Conservation (phyloP, 2,888 invertebrate species). For the Epirrita christyi region DNA sequence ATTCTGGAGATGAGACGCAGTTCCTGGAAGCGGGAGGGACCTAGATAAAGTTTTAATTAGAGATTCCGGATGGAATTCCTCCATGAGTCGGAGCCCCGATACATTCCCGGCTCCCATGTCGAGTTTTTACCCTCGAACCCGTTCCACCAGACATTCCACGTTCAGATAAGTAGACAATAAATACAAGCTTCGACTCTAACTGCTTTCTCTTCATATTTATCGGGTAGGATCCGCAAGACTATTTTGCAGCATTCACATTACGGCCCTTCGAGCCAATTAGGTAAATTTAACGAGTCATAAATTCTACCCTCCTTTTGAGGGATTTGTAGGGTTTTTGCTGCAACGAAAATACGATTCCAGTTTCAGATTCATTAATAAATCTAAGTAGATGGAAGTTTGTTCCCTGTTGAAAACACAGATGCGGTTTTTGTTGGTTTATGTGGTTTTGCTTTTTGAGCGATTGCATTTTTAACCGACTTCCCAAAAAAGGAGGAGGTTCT, state of each 20-base stretch:
- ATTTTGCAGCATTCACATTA: constrained; percentile 44
- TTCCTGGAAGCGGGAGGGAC: constrained; percentile 52
- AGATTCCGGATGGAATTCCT: constrained; percentile 80
- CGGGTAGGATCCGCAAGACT: constrained; percentile 31
- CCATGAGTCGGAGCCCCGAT: constrained; percentile 65
- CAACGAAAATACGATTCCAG: constrained; percentile 7
- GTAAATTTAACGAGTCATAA: constrained; percentile 34
- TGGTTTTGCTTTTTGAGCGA: no score
- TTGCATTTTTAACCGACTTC: no score
- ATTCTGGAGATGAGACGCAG: constrained; percentile 30
- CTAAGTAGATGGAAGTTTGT: constrained; percentile 8
- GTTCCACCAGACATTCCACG: constrained; percentile 64
- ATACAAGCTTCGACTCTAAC: constrained; percentile 62
- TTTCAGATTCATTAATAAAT: constrained; percentile 5
- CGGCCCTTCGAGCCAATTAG: constrained; percentile 47
- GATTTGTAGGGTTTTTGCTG: constrained; percentile 18
- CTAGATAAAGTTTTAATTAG: constrained; percentile 84
- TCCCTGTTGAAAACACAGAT: no score
- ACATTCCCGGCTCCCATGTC: constrained; percentile 77
- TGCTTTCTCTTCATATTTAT: constrained; percentile 59
- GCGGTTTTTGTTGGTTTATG: no score
- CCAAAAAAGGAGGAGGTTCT: no score
- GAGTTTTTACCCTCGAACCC: constrained; percentile 76
- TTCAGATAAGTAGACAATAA: constrained; percentile 68
- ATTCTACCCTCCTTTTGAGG: constrained; percentile 17